These are phyloP conservation scores for Centropyge bicolor DNA, from an alignment of 2,797 vertebrate genomes.

Conservation along the genomic window DNA sequence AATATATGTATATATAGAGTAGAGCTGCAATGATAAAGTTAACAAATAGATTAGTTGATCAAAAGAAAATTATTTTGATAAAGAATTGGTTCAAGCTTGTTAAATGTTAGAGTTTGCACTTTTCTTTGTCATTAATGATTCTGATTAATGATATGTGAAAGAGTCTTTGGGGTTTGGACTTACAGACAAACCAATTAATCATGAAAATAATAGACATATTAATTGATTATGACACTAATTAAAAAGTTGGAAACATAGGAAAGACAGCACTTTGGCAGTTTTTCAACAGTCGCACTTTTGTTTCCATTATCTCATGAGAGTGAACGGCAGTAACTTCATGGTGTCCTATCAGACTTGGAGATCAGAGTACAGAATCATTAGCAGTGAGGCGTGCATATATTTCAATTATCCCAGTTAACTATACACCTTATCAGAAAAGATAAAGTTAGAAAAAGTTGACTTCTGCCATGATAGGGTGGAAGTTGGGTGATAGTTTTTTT, in stretches of 20 bases:
- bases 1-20: too few relatives aligned
- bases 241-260: not conserved
- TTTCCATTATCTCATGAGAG: constrained; percentile 1
- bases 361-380: constrained; percentile 46
- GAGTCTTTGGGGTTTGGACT: too few relatives aligned
- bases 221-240: too few relatives aligned
- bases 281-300: not conserved
- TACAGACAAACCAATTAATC: too few relatives aligned
- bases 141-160: too few relatives aligned
- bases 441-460: constrained; percentile 1
- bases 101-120: too few relatives aligned
- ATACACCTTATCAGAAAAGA: constrained; percentile 44
- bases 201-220: too few relatives aligned
- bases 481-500: constrained; percentile 16
- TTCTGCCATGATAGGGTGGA: constrained; percentile 4
- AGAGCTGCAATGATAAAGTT: too few relatives aligned
- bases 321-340: constrained; percentile 2
- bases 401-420: constrained; percentile 26
- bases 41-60: too few relatives aligned
- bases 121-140: too few relatives aligned
- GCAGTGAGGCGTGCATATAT: constrained; percentile 6
- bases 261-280: not conserved
- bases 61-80: too few relatives aligned
- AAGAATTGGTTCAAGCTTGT: too few relatives aligned
- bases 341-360: constrained; percentile 16